Evolutionary conservation across 2,888 invertebrate genomes (phyloP).

Genomic region (Tachina fera): DNA sequence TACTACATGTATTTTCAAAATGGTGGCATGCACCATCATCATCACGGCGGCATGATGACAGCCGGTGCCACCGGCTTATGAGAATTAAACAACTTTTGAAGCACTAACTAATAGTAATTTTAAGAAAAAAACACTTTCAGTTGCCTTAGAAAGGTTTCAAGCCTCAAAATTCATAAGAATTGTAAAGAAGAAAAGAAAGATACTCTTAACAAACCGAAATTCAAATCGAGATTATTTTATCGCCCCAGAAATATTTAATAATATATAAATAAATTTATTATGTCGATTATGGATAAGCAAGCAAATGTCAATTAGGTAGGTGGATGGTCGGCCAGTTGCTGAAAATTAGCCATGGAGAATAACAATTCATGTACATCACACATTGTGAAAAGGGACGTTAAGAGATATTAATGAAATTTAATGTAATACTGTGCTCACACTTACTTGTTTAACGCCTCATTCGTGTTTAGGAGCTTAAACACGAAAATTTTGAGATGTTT

Average conservation of each 20-base stretch:
- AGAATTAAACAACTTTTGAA: slow-evolving; percentile 66
- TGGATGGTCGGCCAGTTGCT: not conserved
- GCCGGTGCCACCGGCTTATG: slow-evolving; percentile 83
- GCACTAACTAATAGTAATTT: not conserved
- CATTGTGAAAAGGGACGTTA: too few relatives aligned
- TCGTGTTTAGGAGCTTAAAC: too few relatives aligned
- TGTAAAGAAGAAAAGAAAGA: slow-evolving; percentile 1
- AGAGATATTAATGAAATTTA: too few relatives aligned
- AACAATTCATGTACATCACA: too few relatives aligned
- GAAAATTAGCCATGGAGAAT: too few relatives aligned
- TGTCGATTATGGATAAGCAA: not conserved
- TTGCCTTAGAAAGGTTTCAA: slow-evolving; percentile 37
- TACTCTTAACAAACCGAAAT: slow-evolving; percentile 31
- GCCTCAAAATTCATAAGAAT: slow-evolving; percentile 11
- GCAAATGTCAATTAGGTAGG: not conserved
- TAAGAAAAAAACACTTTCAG: not conserved
- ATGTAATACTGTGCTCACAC: too few relatives aligned
- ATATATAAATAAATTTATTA: slow-evolving; percentile 1
- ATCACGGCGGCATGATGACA: slow-evolving; percentile 82
- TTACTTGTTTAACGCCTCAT: too few relatives aligned
- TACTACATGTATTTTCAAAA: slow-evolving; percentile 83
- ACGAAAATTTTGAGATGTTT: too few relatives aligned
- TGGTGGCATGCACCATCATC: slow-evolving; percentile 82
- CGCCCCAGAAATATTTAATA: not conserved
- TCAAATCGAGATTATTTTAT: slow-evolving; percentile 57